Base-by-base conservation (phyloP, 1,140 invertebrate genomes). In the Drosophila jambulina region DNA sequence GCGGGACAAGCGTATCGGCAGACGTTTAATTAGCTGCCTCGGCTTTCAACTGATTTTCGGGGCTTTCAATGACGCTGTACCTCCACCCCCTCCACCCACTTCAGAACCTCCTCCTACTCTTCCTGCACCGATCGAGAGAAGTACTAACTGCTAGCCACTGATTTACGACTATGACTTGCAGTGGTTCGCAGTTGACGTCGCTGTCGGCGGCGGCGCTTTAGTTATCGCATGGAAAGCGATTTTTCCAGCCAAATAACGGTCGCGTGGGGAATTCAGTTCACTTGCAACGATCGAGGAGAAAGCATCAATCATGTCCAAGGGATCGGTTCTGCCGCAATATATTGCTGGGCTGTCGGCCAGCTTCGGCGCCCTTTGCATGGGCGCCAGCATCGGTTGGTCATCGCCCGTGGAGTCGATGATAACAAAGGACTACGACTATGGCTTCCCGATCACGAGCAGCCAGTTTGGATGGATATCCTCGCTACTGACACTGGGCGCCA, bases 311-410 rank as follows among this genome's bases (percentile, higher is more conserved):
- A 86, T 82, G 83, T 69, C 75, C 10, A 61, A 76, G 27, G 62
- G 78, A 38, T 80, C 82, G 42, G 81, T 82, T 15, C 27, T 88
- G 42, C 81, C 81, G 23, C 93, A 91, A 78, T 91, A 83, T 63
- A 75, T 82, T 40, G 86, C 82, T 38, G 86, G 80, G 4, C 61
- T 93, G 72, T 88, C 93, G 77, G 93, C 95, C 7, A 94, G 95
- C 2, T 92, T 95, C 8, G 95, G 95, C 1, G 94, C 95, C 6
- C 80, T 96, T 21, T 94, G 94, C 29, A 93, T 94, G 46, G 96
- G 96, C n/a, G 94, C 94, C 54, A 93, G 95, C 4, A 92, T 97
- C 7, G 95, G 94, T 4, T 97, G 96, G 95, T 94, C 96, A 2
- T 95, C 96, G 7, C 95, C 96, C 10, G 95, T 95, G 4, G 93